Evolutionary conservation across 2,113 vertebrate genomes (phyloP).

Genomic region (Sardina pilchardus): DNA sequence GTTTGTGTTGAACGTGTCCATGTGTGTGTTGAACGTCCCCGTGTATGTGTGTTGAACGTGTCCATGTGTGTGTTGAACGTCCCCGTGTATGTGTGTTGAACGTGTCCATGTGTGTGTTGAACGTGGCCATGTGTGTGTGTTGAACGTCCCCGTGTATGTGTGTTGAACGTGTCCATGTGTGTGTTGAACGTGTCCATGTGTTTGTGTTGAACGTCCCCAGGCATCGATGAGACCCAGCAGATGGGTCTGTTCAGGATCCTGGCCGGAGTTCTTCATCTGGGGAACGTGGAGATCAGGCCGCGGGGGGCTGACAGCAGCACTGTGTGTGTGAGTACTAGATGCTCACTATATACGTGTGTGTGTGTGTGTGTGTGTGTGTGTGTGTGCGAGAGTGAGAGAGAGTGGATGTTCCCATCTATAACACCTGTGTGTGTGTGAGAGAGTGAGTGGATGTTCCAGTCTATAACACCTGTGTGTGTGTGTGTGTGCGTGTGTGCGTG

Average conservation of each 20-base stretch:
- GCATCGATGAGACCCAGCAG: slow-evolving; percentile 85
- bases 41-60: too few relatives aligned
- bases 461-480: not conserved
- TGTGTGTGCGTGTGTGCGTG: slow-evolving; percentile 56
- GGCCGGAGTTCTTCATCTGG: slow-evolving; percentile 91
- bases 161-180: too few relatives aligned
- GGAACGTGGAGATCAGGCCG: slow-evolving; percentile 85
- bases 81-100: not conserved
- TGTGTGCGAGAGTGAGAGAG: not conserved
- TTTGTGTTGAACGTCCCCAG: slow-evolving; percentile 61
- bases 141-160: not conserved
- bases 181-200: not conserved
- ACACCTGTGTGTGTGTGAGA: not conserved
- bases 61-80: too few relatives aligned
- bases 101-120: not conserved
- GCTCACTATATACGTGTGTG: not conserved
- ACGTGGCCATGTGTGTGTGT: not conserved
- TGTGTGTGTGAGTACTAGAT: slow-evolving; percentile 80
- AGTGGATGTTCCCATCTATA: too few relatives aligned
- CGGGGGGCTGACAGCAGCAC: slow-evolving; percentile 83
- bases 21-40: too few relatives aligned
- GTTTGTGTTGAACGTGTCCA: too few relatives aligned
- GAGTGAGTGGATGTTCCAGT: too few relatives aligned
- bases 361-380: not conserved
- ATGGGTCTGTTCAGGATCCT: slow-evolving; percentile 91